phyloP scores from a whole-genome alignment of 2,797 vertebrate genomes.

The Rachycentron canadum region DNA sequence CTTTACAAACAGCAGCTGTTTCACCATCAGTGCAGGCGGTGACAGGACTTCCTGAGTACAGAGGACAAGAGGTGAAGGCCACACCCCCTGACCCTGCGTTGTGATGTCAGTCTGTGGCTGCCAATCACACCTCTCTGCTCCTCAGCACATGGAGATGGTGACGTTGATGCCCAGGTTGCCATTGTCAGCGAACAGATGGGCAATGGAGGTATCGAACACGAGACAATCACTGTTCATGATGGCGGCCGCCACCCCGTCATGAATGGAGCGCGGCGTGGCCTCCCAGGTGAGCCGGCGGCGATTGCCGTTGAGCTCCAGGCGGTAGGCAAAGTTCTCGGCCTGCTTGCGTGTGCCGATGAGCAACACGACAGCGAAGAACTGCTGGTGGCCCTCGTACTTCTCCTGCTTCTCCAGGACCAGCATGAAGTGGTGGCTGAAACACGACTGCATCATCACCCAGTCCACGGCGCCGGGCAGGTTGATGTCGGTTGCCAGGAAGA shows the following conservation, averaged over 20 bases:
- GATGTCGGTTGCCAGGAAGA: conserved; percentile 86
- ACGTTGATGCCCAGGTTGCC: conserved; percentile 89
- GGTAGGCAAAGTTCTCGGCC: conserved; percentile 88
- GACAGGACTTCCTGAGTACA: neutral
- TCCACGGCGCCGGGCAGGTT: conserved; percentile 83
- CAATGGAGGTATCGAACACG: conserved; percentile 87
- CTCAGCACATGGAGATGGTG: conserved; percentile 89
- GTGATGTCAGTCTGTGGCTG: neutral
- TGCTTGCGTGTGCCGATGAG: conserved; percentile 88
- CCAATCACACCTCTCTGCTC: neutral
- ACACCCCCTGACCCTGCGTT: neutral
- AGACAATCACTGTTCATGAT: conserved; percentile 90
- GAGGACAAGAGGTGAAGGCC: neutral
- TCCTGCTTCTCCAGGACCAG: conserved; percentile 86
- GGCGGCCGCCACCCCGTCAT: conserved; percentile 86
- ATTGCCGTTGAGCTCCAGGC: conserved; percentile 87
- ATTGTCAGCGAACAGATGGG: conserved; percentile 87
- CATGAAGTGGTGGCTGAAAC: conserved; percentile 86
- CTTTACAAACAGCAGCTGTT: neutral
- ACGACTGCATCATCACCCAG: conserved; percentile 88
- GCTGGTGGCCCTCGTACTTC: conserved; percentile 88
- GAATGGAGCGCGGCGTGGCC: conserved; percentile 87
- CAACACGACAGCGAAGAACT: conserved; percentile 88
- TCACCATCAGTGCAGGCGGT: neutral
- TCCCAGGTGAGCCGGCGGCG: conserved; percentile 89